A percentile compares a stretch with the other conserved stretches of the same genome.
These are phyloP conservation scores for Liopterus haemorrhoidalis DNA, from an alignment of 2,888 invertebrate genomes.

Conservation along the genomic window DNA sequence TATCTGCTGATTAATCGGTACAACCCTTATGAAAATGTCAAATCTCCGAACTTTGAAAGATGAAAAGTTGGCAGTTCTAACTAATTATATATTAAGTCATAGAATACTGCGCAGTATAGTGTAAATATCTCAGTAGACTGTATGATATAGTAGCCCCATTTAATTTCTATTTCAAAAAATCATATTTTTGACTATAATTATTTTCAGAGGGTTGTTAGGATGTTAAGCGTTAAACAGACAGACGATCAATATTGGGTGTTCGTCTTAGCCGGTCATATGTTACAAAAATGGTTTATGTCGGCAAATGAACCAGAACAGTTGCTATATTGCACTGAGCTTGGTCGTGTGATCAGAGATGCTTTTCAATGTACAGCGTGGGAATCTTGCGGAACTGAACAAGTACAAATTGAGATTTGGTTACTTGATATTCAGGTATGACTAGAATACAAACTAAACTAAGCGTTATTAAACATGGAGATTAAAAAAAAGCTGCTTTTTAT, in stretches of 20 bases:
- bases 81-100: no score
- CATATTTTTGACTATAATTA: conserved; percentile 2
- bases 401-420: conserved; percentile 63
- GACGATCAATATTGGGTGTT: conserved; percentile 55
- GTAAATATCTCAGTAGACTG: no score
- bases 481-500: no score
- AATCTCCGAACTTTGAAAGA: no score
- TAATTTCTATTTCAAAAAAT: not conserved
- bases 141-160: no score
- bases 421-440: conserved; percentile 73
- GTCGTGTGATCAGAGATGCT: conserved; percentile 64
- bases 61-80: no score
- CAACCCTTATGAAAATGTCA: no score
- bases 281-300: conserved; percentile 77
- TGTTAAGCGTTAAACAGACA: conserved; percentile 49
- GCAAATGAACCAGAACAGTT: conserved; percentile 61
- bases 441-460: no score
- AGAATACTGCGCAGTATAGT: no score
- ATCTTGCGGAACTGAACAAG: conserved; percentile 50
- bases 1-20: no score
- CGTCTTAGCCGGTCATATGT: conserved; percentile 67
- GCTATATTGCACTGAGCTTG: conserved; percentile 69
- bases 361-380: conserved; percentile 66
- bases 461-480: no score
- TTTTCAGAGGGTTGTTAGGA: conserved; percentile 59